Evolutionary conservation across 2,888 invertebrate species (phyloP).

Genomic region (Megalurothrips usitatus): DNA sequence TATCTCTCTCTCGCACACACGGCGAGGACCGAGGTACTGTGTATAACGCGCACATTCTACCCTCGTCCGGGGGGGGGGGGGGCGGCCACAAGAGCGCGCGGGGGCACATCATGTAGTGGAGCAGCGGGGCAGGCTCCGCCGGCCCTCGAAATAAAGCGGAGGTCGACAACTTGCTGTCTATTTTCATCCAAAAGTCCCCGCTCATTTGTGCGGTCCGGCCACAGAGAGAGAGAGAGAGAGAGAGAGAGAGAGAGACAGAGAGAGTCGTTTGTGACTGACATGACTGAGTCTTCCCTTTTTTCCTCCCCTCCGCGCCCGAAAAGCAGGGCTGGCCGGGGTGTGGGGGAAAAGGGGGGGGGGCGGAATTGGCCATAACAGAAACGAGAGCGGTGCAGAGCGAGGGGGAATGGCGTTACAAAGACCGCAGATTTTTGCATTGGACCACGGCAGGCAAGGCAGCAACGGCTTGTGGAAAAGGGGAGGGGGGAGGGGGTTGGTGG

Average conservation of each 20-base stretch:
- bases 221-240: too few relatives aligned
- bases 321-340: neutral
- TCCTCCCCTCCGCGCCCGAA: neutral
- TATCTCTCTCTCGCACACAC: too few relatives aligned
- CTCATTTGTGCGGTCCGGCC: constrained; percentile 3
- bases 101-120: too few relatives aligned
- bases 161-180: constrained; percentile 1
- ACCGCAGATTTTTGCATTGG: constrained; percentile 11
- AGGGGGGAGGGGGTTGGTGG: too few relatives aligned
- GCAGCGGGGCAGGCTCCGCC: too few relatives aligned
- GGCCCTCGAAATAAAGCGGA: too few relatives aligned
- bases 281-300: neutral
- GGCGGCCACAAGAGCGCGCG: too few relatives aligned
- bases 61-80: too few relatives aligned
- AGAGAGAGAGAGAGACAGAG: neutral
- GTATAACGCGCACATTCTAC: too few relatives aligned
- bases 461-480: too few relatives aligned
- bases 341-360: neutral
- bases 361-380: constrained; percentile 6
- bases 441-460: neutral
- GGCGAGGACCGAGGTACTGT: too few relatives aligned
- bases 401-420: neutral
- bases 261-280: constrained; percentile 11
- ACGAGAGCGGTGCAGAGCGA: neutral
- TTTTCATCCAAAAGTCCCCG: neutral